These are phyloP conservation scores for Procavia capensis DNA, from an alignment of 2,113 vertebrate species.

Conservation along the genomic window DNA sequence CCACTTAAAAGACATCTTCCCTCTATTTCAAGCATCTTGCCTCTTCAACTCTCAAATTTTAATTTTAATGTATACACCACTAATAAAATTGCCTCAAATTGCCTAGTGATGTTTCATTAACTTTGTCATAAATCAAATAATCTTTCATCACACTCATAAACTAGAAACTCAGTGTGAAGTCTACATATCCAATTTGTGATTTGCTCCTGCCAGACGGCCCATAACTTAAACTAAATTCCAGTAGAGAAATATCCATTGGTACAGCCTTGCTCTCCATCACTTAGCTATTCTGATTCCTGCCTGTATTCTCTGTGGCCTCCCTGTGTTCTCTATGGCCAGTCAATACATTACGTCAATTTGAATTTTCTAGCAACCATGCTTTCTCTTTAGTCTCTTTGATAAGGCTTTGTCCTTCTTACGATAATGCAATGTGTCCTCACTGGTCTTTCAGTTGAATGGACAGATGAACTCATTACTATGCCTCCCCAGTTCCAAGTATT, in stretches of 20 bases:
- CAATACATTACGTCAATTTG: neutral
- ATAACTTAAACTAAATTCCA: neutral
- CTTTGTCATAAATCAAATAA: conserved; percentile 51
- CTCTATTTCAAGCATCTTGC: neutral
- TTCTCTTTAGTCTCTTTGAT: neutral
- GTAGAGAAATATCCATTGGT: neutral
- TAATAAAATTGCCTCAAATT: conserved; percentile 19
- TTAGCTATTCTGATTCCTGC: neutral
- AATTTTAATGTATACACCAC: neutral
- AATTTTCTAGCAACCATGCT: neutral
- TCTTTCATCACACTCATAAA: neutral
- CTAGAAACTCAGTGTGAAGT: conserved; percentile 19
- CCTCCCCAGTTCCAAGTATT: neutral
- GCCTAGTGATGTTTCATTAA: conserved; percentile 32
- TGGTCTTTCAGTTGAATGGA: neutral
- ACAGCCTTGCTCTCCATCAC: neutral
- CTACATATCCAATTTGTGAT: neutral
- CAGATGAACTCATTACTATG: neutral
- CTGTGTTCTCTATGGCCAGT: neutral
- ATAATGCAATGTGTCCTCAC: neutral
- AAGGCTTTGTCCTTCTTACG: neutral
- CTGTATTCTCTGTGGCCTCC: neutral
- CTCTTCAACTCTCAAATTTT: neutral
- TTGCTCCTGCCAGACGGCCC: neutral
- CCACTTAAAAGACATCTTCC: neutral